Conservation (phyloP, 2,797 vertebrate species). For the Bufotes viridis region DNA sequence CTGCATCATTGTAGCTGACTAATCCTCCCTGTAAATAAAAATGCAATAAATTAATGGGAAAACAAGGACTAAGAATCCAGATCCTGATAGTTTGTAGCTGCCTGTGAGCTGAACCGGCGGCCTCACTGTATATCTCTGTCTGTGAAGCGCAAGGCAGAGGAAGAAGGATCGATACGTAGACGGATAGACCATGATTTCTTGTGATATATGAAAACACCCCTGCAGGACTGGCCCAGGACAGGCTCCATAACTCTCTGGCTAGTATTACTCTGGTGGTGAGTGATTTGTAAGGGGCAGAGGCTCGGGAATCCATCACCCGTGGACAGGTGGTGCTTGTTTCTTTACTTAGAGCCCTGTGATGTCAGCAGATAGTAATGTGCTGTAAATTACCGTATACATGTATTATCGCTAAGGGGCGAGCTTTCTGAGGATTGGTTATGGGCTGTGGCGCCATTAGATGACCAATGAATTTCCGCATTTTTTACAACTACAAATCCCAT, state of each 20-base stretch:
- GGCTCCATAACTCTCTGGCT: slow-evolving; percentile 63
- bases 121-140: slow-evolving; percentile 61
- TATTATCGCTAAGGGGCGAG: neutral
- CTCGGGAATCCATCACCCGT: slow-evolving; percentile 23
- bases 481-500: neutral
- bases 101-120: slow-evolving; percentile 45
- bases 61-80: slow-evolving; percentile 11
- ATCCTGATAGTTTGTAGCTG: neutral
- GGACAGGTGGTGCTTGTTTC: neutral
- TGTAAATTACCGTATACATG: neutral
- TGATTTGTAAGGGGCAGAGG: slow-evolving; percentile 69
- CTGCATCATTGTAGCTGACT: neutral
- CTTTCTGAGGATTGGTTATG: neutral
- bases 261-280: slow-evolving; percentile 55
- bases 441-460: neutral
- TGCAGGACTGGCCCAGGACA: slow-evolving; percentile 40
- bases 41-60: slow-evolving; percentile 35
- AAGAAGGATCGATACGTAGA: slow-evolving; percentile 66
- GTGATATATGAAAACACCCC: slow-evolving; percentile 64
- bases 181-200: slow-evolving; percentile 64
- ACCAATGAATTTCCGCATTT: neutral
- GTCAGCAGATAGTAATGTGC: neutral
- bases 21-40: slow-evolving; percentile 18
- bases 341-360: slow-evolving; percentile 44
- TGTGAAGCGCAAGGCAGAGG: slow-evolving; percentile 40